Evolutionary conservation across 2,888 invertebrate species (phyloP).

Genomic region (Drosophila flavopinicola): DNA sequence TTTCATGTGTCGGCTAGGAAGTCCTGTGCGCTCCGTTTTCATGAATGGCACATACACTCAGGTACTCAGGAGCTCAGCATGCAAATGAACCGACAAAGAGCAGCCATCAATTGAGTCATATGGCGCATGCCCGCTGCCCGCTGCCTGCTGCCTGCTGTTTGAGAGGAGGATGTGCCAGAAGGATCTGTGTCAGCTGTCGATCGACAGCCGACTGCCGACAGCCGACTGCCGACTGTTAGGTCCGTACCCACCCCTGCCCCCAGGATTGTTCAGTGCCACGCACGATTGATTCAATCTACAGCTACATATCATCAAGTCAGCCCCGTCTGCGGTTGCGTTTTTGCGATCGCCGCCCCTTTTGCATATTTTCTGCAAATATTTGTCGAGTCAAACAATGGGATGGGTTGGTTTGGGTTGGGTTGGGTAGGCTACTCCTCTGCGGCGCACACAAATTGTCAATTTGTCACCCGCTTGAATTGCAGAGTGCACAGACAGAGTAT

Average conservation of each 20-base stretch:
- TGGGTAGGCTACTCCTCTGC: constrained; percentile 1
- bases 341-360: constrained; percentile 12
- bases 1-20: constrained; percentile 53
- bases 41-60: constrained; percentile 36
- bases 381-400: constrained; percentile 33
- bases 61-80: constrained; percentile 58
- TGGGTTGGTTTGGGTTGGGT: too few relatives aligned
- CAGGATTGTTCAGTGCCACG: constrained; percentile 33
- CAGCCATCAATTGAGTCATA: constrained; percentile 52
- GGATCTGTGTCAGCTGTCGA: constrained; percentile 55
- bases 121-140: constrained; percentile 46
- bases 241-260: too few relatives aligned
- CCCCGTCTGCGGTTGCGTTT: constrained; percentile 17
- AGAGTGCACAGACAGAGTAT: constrained; percentile 13
- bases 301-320: constrained; percentile 31
- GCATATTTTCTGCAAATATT: constrained; percentile 50
- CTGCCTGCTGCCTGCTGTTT: constrained; percentile 1
- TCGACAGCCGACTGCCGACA: constrained; percentile 12
- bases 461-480: constrained; percentile 60
- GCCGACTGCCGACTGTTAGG: background rate
- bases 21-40: constrained; percentile 30
- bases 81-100: constrained; percentile 52
- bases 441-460: constrained; percentile 58
- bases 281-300: constrained; percentile 47
- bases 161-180: constrained; percentile 36